Percentiles rank a stretch among this genome's conserved stretches.
These are phyloP conservation scores for Lasioglossum leucozonium DNA, from an alignment of 2,888 invertebrate species.

Conservation along the genomic window DNA sequence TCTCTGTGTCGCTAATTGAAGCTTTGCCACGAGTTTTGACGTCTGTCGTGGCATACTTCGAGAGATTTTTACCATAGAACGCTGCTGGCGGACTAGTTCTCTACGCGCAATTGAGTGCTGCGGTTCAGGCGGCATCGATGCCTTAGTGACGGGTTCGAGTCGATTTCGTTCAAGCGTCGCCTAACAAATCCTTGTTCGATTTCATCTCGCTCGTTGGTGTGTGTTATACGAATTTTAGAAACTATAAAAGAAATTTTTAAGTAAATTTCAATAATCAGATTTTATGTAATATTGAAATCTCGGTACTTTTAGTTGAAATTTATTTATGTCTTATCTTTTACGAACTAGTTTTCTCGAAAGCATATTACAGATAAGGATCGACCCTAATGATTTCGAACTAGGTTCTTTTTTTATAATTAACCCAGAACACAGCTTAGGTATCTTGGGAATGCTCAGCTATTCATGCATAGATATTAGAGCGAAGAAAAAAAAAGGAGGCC, in stretches of 20 bases:
- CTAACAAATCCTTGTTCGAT: neutral
- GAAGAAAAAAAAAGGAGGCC: constrained; percentile 32
- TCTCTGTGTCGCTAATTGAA: constrained; percentile 20
- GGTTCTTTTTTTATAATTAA: constrained; percentile 14
- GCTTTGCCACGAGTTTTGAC: constrained; percentile 21
- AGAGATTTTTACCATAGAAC: constrained; percentile 67
- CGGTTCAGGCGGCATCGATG: constrained; percentile 55
- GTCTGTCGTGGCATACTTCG: constrained; percentile 81
- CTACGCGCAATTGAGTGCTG: constrained; percentile 57
- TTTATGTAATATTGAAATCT: neutral
- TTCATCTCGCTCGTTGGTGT: neutral
- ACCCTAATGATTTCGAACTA: neutral
- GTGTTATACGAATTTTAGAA: neutral
- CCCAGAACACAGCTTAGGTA: neutral
- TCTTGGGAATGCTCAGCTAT: constrained; percentile 41
- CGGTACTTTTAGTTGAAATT: neutral
- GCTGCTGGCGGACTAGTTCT: constrained; percentile 60
- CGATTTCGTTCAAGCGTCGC: constrained; percentile 25
- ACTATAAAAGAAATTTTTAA: neutral
- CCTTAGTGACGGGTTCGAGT: constrained; percentile 48
- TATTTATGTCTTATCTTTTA: neutral
- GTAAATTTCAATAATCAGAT: neutral
- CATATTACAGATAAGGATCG: neutral
- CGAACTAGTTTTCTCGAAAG: neutral
- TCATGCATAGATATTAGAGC: constrained; percentile 56